Percentiles rank a stretch among this genome's conserved stretches.
Evolutionary conservation across 2,797 vertebrate genomes (phyloP).

Genomic region (Premnoplex brunnescens): DNA sequence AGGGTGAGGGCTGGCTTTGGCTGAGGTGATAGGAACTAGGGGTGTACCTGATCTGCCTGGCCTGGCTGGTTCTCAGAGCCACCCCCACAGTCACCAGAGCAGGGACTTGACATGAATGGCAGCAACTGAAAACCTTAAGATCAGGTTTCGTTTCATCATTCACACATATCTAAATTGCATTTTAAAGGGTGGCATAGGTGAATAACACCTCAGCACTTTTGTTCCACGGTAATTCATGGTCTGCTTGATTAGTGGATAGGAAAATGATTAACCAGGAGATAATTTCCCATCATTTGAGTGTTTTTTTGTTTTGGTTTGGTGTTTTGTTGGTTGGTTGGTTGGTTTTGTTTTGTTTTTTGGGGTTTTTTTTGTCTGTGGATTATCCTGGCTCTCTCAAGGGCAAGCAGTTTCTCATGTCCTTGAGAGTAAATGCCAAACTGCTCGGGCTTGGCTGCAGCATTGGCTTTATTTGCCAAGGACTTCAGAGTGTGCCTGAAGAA

Average conservation of each 20-base stretch:
- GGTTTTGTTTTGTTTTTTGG: too few species aligned
- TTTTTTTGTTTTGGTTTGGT: neutral
- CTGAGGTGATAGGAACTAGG: neutral
- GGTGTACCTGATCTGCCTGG: neutral
- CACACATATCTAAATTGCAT: neutral
- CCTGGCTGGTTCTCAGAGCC: neutral
- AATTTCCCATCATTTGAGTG: neutral
- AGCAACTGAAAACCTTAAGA: neutral
- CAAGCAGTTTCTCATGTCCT: conserved; percentile 56
- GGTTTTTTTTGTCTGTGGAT: neutral
- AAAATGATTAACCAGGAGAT: neutral
- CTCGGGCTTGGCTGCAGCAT: conserved; percentile 15
- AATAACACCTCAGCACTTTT: neutral
- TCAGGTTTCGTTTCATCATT: neutral
- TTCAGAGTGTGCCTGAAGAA: conserved; percentile 52
- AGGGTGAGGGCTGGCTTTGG: neutral
- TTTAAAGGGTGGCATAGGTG: neutral
- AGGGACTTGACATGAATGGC: neutral
- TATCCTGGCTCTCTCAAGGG: conserved; percentile 16
- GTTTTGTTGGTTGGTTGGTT: too few species aligned
- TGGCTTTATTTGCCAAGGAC: conserved; percentile 63
- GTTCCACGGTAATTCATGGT: neutral
- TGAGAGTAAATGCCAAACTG: conserved; percentile 55
- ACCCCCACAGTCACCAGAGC: neutral
- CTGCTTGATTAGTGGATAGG: neutral